A percentile compares a stretch with the other conserved stretches of the same genome.
These are phyloP conservation scores for Crenuchus spilurus DNA, from an alignment of 2,797 vertebrate species.

Conservation along the genomic window DNA sequence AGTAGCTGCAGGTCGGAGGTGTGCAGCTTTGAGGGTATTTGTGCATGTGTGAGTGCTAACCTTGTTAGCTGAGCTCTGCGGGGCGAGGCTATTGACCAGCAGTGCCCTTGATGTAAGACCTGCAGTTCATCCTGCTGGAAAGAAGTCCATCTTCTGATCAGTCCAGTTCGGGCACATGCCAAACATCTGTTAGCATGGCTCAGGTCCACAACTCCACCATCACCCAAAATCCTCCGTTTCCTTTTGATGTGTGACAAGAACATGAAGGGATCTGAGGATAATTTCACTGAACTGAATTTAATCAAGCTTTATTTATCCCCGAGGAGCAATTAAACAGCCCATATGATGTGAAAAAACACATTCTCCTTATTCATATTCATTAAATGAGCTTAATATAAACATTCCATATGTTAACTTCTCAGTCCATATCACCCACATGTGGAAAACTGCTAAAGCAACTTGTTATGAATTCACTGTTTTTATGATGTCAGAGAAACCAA, in stretches of 20 bases:
- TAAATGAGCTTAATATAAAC: too few relatives aligned
- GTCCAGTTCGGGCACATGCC: slow-evolving; percentile 52
- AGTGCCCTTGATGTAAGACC: slow-evolving; percentile 59
- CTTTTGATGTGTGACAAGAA: background rate
- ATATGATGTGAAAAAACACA: too few relatives aligned
- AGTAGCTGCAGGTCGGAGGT: background rate
- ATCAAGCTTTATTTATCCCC: background rate
- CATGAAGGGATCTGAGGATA: background rate
- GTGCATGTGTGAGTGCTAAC: background rate
- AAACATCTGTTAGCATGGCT: slow-evolving; percentile 3
- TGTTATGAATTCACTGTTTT: too few relatives aligned
- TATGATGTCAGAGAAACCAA: too few relatives aligned
- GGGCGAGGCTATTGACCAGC: slow-evolving; percentile 41
- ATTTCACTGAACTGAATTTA: background rate
- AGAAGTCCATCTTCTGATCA: slow-evolving; percentile 54
- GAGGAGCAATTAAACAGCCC: background rate
- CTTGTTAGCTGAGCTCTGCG: background rate
- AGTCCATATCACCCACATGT: too few relatives aligned
- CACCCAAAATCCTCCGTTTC: background rate
- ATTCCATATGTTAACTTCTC: too few relatives aligned
- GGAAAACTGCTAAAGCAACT: too few relatives aligned
- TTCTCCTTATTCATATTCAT: too few relatives aligned
- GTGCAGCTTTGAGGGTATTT: background rate
- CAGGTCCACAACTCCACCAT: background rate
- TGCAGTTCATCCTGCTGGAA: slow-evolving; percentile 55